Evolutionary conservation across 1,140 invertebrate species (phyloP).

Genomic region (Nautilus pompilius): DNA sequence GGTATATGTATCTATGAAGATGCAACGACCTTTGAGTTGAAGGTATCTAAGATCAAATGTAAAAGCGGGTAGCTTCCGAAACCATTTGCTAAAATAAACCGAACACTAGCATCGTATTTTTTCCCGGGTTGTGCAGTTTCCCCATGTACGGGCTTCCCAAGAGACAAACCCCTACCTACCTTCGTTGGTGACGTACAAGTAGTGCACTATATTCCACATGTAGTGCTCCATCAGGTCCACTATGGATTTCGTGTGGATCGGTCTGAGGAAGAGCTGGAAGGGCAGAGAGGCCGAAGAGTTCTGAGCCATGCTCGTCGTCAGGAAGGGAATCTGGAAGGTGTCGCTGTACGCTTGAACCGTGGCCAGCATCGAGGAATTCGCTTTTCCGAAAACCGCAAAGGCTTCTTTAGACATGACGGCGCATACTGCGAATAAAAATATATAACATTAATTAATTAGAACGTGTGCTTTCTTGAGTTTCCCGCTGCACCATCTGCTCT

Average conservation of each 20-base stretch:
- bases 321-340: constrained; percentile 93
- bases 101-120: too few relatives aligned
- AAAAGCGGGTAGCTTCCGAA: too few relatives aligned
- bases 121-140: too few relatives aligned
- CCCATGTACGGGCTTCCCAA: too few relatives aligned
- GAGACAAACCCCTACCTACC: constrained; percentile 81
- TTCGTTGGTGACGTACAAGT: constrained; percentile 92
- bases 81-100: too few relatives aligned
- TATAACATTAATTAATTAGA: too few relatives aligned
- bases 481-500: too few relatives aligned
- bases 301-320: constrained; percentile 60
- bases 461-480: too few relatives aligned
- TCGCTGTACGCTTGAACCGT: constrained; percentile 93
- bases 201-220: constrained; percentile 88
- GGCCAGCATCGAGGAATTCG: constrained; percentile 88
- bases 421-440: constrained; percentile 72
- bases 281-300: constrained; percentile 25
- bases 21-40: too few relatives aligned
- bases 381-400: constrained; percentile 84
- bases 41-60: too few relatives aligned
- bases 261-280: constrained; percentile 64
- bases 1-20: too few relatives aligned
- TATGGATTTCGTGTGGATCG: constrained; percentile 91
- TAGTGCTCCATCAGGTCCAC: constrained; percentile 89
- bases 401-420: constrained; percentile 86